These are phyloP conservation scores for Nephila pilipes DNA, from an alignment of 1,140 invertebrate species.

Conservation along the genomic window DNA sequence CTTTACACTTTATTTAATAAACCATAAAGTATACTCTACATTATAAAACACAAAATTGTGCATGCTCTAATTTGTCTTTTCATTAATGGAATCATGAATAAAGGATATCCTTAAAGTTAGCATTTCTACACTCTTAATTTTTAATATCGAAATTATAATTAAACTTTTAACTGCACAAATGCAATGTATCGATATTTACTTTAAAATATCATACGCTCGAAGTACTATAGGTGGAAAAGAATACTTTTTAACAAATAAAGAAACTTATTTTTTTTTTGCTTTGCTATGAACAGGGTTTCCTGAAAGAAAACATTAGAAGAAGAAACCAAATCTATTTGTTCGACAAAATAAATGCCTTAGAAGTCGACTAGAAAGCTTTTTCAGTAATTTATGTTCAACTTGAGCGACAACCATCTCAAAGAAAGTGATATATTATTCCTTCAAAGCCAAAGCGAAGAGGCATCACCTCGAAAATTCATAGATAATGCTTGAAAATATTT, in stretches of 20 bases:
- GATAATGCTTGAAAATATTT: not conserved
- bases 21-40: no score
- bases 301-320: not conserved
- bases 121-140: no score
- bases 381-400: constrained; percentile 23
- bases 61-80: no score
- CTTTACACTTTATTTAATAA: no score
- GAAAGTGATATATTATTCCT: constrained; percentile 1
- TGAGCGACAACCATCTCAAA: constrained; percentile 11
- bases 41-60: no score
- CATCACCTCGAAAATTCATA: not conserved
- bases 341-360: not conserved
- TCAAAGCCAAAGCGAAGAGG: not conserved
- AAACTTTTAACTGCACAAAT: no score
- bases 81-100: no score
- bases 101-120: no score
- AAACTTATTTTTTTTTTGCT: not conserved
- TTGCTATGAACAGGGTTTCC: not conserved
- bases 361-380: not conserved
- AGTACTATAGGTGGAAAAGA: not conserved
- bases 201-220: not conserved
- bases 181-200: no score
- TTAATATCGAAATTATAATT: no score
- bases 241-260: not conserved
- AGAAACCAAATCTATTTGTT: not conserved